Evolutionary conservation across 2,113 vertebrate genomes (phyloP).

Genomic region (Callospermophilus lateralis): DNA sequence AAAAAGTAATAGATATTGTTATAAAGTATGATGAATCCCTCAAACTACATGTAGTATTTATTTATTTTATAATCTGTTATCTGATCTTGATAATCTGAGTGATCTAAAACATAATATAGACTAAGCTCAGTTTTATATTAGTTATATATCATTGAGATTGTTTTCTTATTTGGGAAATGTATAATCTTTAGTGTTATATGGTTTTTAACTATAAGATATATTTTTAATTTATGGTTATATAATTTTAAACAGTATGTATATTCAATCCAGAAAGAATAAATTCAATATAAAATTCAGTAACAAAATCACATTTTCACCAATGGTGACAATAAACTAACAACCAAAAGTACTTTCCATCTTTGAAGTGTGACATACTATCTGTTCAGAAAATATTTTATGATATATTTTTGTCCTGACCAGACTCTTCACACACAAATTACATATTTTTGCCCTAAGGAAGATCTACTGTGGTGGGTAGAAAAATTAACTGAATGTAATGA

Average conservation of each 20-base stretch:
- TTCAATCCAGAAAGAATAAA: background rate
- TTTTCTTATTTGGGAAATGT: background rate
- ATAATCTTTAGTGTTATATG: background rate
- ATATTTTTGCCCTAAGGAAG: background rate
- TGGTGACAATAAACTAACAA: background rate
- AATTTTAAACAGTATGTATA: background rate
- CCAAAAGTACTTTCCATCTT: background rate
- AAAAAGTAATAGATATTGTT: background rate
- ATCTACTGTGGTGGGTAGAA: background rate
- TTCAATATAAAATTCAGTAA: background rate
- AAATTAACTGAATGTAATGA: conserved; percentile 62
- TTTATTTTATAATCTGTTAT: background rate
- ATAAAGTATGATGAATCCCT: background rate
- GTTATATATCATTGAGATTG: background rate
- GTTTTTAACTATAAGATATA: background rate
- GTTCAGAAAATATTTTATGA: conserved; percentile 31
- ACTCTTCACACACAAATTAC: background rate
- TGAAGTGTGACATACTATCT: background rate
- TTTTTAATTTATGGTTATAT: background rate
- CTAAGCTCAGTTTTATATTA: background rate
- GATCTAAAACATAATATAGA: background rate
- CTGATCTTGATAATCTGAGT: background rate
- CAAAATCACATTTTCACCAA: conserved; percentile 15
- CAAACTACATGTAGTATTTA: background rate
- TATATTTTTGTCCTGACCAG: background rate